Percentiles rank a stretch among this genome's conserved stretches.
These are phyloP conservation scores for Origma solitaria DNA, from an alignment of 2,113 vertebrate species.

Conservation along the genomic window DNA sequence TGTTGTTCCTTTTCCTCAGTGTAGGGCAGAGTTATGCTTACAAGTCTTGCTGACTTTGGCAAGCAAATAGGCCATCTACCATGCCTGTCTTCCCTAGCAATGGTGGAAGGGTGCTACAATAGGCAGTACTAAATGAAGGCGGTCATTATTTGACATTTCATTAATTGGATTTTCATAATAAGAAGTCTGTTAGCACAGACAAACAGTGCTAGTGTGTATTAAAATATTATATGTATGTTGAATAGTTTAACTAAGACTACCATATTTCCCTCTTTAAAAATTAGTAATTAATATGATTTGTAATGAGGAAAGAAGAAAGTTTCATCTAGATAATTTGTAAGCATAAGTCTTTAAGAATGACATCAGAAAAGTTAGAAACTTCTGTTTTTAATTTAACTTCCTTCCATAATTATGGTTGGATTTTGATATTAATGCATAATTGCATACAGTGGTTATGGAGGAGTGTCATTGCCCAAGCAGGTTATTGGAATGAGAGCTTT, in stretches of 20 bases:
- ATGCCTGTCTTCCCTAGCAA: neutral
- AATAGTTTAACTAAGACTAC: neutral
- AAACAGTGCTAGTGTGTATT: neutral
- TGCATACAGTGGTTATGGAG: neutral
- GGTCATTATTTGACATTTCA: neutral
- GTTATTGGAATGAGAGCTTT: neutral
- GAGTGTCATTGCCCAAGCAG: neutral
- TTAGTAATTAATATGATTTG: neutral
- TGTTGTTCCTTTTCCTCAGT: neutral
- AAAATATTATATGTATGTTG: neutral
- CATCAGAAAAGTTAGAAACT: neutral
- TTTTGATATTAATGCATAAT: neutral
- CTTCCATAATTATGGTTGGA: neutral
- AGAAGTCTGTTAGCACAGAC: neutral
- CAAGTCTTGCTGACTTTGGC: neutral
- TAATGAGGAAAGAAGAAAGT: neutral
- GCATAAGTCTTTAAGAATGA: neutral
- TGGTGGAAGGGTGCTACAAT: neutral
- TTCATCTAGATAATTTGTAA: neutral
- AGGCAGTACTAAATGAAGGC: neutral
- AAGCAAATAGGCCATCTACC: neutral
- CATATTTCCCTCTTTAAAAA: neutral
- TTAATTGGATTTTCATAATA: neutral
- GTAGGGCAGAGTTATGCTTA: neutral
- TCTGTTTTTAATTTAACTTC: neutral